Base-by-base conservation (phyloP, 2,888 invertebrate genomes). In the Zygaena filipendulae region DNA sequence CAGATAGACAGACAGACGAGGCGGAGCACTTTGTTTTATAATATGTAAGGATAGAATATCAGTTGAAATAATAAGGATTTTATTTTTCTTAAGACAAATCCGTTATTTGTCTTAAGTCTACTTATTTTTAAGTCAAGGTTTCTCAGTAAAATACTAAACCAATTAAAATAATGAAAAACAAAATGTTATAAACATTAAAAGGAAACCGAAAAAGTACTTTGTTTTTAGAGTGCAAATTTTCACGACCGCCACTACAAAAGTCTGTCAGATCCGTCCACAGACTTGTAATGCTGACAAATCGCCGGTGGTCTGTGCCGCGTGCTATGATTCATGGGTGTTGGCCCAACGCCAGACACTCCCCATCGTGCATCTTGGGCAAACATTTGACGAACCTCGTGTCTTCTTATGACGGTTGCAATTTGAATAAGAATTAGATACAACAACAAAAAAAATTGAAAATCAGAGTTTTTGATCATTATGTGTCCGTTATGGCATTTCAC, bases 261-360 rank as follows among this genome's bases (percentile, higher is more conserved):
- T 31, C 24, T 31, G 26, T 29, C 33, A 36, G 42, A 39, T 35
- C 35, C 42, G 38, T 43, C 47, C 42, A 40, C 38, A 27, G 45
- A 45, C 44, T 45, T 52, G 57, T 64, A 67, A 62, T 56, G 63
- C 62, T 68, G 71, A 71, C 71, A 70, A 70, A 71, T 71, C 54
- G 57, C 45, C 52, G 46, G 53, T 49, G 68, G 66, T 64, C 59
- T 55, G 59, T 46, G 51, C 50, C 54, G 57, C 51, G 45, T 45
- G 59, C 55, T 52, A 68, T 69, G 71, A 72, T 70, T 72, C 71
- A 71, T 69, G 52, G 49, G 42, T 43, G 49, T 55, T 70, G 71
- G 71, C 66, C 43, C 34, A 18, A 23, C 42, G 68, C 71, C 71
- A 70, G 52, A 45, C n/a, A n/a, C n/a, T n/a, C n/a, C n/a, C n/a